Percentiles rank a stretch among this genome's conserved stretches.
Evolutionary conservation across 1,140 invertebrate species (phyloP).

Genomic region (Lordiphosa clarofinis): DNA sequence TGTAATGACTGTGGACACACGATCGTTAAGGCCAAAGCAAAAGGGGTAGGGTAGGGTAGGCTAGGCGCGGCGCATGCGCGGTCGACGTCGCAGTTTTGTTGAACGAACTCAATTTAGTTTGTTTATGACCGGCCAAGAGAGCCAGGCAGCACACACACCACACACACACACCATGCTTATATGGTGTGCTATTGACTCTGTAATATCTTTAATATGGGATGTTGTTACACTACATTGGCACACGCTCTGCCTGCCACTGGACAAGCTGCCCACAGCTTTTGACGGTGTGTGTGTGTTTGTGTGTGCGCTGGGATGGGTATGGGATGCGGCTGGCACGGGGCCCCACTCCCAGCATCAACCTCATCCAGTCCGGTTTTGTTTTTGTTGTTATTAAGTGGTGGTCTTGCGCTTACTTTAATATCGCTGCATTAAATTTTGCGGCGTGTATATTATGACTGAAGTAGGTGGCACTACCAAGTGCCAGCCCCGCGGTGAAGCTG

Average conservation of each 20-base stretch:
- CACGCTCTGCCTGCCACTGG: slow-evolving; percentile 77
- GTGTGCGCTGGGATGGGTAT: slow-evolving; percentile 3
- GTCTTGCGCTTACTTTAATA: slow-evolving; percentile 69
- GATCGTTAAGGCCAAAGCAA: slow-evolving; percentile 69
- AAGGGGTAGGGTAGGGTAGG: slow-evolving; percentile 21
- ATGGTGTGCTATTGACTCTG: slow-evolving; percentile 76
- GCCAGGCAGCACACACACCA: slow-evolving; percentile 23
- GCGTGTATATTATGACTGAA: slow-evolving; percentile 70
- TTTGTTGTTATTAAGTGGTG: slow-evolving; percentile 59
- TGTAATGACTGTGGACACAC: slow-evolving; percentile 79
- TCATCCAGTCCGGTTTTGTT: slow-evolving; percentile 36
- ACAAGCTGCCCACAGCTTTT: slow-evolving; percentile 49
- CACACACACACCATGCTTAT: slow-evolving; percentile 53
- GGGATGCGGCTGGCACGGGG: slow-evolving; percentile 9
- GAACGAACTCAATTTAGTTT: slow-evolving; percentile 77
- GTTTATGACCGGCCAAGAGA: slow-evolving; percentile 41
- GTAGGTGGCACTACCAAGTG: slow-evolving; percentile 54
- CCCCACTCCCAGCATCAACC: slow-evolving; percentile 23
- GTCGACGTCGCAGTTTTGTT: slow-evolving; percentile 57
- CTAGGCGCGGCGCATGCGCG: slow-evolving; percentile 39
- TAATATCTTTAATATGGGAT: slow-evolving; percentile 78
- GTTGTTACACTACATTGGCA: slow-evolving; percentile 79
- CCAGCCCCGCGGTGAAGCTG: slow-evolving; percentile 29
- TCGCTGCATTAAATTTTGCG: slow-evolving; percentile 59
- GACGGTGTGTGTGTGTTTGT: slow-evolving; percentile 9